Conservation (phyloP, 1,140 invertebrate species). For the Centruroides vittatus region DNA sequence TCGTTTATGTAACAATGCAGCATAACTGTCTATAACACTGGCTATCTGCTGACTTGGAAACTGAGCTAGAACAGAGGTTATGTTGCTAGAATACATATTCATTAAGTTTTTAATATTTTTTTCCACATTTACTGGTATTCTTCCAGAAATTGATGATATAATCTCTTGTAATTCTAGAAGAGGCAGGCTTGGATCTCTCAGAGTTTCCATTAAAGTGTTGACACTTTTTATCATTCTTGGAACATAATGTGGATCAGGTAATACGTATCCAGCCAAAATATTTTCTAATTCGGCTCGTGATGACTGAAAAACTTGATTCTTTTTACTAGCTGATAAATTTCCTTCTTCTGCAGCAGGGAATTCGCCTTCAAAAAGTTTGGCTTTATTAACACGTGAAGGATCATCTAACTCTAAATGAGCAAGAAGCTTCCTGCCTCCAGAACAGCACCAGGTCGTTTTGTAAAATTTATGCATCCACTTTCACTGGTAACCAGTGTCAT, state of each 20-base stretch:
- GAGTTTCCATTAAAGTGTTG: slow-evolving; percentile 81
- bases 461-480: slow-evolving; percentile 72
- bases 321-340: slow-evolving; percentile 49
- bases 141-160: slow-evolving; percentile 84
- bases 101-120: slow-evolving; percentile 89
- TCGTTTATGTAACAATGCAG: slow-evolving; percentile 82
- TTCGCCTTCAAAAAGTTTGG: slow-evolving; percentile 18
- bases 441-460: slow-evolving; percentile 81
- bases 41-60: slow-evolving; percentile 97
- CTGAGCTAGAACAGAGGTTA: slow-evolving; percentile 93
- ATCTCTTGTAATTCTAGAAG: slow-evolving; percentile 89
- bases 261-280: slow-evolving; percentile 57
- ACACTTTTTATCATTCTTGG: slow-evolving; percentile 67
- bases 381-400: slow-evolving; percentile 49
- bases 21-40: slow-evolving; percentile 83
- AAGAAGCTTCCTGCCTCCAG: slow-evolving; percentile 85
- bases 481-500: slow-evolving; percentile 87
- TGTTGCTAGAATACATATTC: slow-evolving; percentile 88
- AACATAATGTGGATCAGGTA: slow-evolving; percentile 87
- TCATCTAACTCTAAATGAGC: slow-evolving; percentile 86
- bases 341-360: slow-evolving; percentile 16
- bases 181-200: slow-evolving; percentile 84
- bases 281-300: slow-evolving; percentile 26
- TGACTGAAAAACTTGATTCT: slow-evolving; percentile 75
- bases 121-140: slow-evolving; percentile 82